phyloP scores from a whole-genome alignment of 2,888 invertebrate genomes.

The Synergus itoensis region DNA sequence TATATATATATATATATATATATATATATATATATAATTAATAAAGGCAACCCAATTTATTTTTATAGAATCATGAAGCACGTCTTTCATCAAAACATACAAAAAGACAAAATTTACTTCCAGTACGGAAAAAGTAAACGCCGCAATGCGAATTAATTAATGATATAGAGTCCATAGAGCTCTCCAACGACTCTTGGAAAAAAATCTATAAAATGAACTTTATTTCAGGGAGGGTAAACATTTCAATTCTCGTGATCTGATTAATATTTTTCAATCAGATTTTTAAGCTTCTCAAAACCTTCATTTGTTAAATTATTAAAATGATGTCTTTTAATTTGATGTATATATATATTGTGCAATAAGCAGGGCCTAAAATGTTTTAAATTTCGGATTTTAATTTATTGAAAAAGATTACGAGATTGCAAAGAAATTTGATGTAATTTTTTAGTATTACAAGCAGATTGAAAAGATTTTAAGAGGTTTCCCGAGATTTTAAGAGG shows the following conservation, averaged over 20 bases:
- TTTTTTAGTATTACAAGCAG: too few relatives aligned
- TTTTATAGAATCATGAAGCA: neutral
- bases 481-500: too few relatives aligned
- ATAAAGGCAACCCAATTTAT: neutral
- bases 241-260: neutral
- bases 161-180: neutral
- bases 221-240: neutral
- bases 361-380: too few relatives aligned
- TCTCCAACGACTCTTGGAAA: neutral
- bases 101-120: neutral
- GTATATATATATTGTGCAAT: too few relatives aligned
- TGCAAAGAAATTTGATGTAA: too few relatives aligned
- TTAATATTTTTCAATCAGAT: neutral
- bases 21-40: neutral
- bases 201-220: neutral
- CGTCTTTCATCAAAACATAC: neutral
- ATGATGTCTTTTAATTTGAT: too few relatives aligned
- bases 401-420: too few relatives aligned
- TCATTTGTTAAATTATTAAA: too few relatives aligned
- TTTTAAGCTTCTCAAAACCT: too few relatives aligned
- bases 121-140: neutral
- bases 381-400: too few relatives aligned
- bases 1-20: too few relatives aligned
- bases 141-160: constrained; percentile 2
- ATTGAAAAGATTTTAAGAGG: too few relatives aligned